phyloP scores from a whole-genome alignment of 2,113 vertebrate species.

The Nestor notabilis region DNA sequence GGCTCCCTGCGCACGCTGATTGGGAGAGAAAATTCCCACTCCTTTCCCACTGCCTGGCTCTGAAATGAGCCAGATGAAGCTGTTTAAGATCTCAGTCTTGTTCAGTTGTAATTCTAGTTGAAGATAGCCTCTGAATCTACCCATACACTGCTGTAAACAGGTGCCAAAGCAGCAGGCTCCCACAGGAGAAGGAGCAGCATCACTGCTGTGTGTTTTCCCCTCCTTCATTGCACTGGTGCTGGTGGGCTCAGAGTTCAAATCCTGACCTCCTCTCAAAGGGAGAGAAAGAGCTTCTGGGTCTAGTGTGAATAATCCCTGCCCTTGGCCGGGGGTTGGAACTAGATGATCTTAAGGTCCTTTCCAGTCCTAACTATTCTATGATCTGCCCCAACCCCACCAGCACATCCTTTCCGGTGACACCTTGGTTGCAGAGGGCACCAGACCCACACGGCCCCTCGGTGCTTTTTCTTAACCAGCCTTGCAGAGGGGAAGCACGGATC shows the following conservation, averaged over 20 bases:
- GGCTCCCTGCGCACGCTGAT: not conserved
- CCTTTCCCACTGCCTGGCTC: not conserved
- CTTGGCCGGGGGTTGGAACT: not conserved
- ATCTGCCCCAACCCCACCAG: not conserved
- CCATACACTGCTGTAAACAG: not conserved
- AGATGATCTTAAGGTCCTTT: not conserved
- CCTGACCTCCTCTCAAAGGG: not conserved
- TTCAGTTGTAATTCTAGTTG: not conserved
- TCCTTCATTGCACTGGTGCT: not conserved
- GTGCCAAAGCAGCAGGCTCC: not conserved
- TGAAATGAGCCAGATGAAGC: not conserved
- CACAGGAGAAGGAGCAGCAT: not conserved
- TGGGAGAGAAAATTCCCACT: not conserved
- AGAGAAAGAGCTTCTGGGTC: not conserved
- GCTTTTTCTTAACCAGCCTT: not conserved
- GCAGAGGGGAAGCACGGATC: not conserved
- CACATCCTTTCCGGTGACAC: fast-evolving
- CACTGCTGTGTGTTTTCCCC: fast-evolving
- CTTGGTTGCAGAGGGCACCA: not conserved
- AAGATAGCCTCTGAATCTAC: not conserved
- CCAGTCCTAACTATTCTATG: not conserved
- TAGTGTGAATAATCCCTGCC: not conserved
- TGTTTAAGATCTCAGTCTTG: not conserved
- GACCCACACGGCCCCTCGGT: fast-evolving
- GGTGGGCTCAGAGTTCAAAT: not conserved